phyloP scores from a whole-genome alignment of 2,797 vertebrate species.

The Zonotrichia albicollis region DNA sequence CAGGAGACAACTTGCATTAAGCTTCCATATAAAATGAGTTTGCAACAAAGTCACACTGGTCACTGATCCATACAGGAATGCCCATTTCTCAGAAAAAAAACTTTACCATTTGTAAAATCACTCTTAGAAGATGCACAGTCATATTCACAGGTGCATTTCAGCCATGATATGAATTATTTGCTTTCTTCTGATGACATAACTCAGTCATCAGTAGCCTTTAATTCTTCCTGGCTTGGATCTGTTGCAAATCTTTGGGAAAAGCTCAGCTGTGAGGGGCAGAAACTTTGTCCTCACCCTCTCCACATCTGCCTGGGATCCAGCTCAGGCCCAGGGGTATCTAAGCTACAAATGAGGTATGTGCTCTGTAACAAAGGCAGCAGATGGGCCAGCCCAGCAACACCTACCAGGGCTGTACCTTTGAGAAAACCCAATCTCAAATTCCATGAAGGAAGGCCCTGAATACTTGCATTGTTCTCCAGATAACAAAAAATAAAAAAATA shows the following conservation, averaged over 20 bases:
- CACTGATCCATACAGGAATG: not conserved
- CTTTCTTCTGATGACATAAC: not conserved
- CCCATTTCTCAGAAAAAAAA: not conserved
- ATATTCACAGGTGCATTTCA: not conserved
- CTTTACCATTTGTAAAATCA: not conserved
- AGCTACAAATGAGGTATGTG: not conserved
- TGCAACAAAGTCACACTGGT: not conserved
- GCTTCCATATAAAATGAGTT: not conserved
- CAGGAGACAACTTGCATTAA: not conserved
- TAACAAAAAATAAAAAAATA: not conserved
- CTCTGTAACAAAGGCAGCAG: constrained; percentile 30
- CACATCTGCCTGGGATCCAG: not conserved
- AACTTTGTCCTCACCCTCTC: not conserved
- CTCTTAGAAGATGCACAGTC: not conserved
- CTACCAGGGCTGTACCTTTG: not conserved
- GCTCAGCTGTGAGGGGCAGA: not conserved
- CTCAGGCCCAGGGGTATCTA: not conserved
- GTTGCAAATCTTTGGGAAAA: not conserved
- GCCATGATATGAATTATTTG: not conserved
- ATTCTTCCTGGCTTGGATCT: not conserved
- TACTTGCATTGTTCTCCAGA: not conserved
- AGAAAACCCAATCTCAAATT: not conserved
- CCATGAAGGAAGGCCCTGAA: not conserved
- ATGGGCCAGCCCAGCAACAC: not conserved
- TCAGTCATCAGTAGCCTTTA: not conserved